Evolutionary conservation across 2,113 vertebrate species (phyloP).

Genomic region (Cathartes aura): DNA sequence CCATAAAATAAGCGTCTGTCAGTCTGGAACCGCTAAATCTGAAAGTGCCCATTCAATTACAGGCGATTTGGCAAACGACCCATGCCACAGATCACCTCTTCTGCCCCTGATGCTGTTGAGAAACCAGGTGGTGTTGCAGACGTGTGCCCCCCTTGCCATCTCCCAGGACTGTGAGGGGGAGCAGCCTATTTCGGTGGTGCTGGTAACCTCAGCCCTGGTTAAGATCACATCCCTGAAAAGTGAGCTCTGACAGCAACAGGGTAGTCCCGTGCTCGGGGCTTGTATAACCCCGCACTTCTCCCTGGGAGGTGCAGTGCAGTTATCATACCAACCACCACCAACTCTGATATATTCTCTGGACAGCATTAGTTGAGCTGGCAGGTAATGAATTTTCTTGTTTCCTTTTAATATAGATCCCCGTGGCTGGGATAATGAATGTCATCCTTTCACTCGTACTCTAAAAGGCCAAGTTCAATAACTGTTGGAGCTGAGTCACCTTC

Average conservation of each 20-base stretch:
- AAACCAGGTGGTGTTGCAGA: neutral
- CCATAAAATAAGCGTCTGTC: neutral
- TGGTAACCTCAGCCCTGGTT: neutral
- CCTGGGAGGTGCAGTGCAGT: neutral
- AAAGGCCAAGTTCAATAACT: neutral
- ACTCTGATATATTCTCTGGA: neutral
- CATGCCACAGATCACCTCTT: too few relatives aligned
- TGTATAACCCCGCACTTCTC: accelerated
- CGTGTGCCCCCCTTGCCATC: accelerated
- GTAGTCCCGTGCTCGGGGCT: neutral
- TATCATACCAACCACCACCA: neutral
- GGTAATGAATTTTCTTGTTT: neutral
- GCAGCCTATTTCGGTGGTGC: neutral
- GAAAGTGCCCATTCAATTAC: neutral
- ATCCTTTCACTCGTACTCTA: neutral
- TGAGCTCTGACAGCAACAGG: neutral
- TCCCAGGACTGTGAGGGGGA: neutral
- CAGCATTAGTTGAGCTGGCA: neutral
- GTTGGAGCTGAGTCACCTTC: neutral
- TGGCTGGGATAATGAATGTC: neutral
- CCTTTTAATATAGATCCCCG: neutral
- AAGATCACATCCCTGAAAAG: neutral
- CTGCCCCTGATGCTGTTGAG: neutral
- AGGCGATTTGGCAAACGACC: accelerated
- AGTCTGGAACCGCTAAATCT: neutral